These are phyloP conservation scores for Megaustenia siamemsis DNA, from an alignment of 2,888 invertebrate species.

Conservation along the genomic window DNA sequence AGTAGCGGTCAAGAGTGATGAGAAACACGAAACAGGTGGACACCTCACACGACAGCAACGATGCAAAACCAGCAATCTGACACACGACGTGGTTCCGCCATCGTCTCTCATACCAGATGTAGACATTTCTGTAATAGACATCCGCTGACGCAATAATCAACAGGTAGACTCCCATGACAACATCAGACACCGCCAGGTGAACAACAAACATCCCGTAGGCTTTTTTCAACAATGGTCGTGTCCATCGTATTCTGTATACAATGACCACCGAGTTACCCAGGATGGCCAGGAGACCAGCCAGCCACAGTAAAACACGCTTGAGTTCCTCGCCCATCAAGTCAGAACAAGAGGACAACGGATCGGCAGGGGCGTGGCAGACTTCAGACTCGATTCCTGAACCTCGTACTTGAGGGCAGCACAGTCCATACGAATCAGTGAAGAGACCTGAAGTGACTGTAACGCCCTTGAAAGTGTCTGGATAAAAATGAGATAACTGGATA, in stretches of 20 bases:
- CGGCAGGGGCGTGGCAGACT: conserved; percentile 11
- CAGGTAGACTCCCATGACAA: conserved; percentile 26
- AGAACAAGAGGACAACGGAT: conserved; percentile 17
- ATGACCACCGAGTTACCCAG: conserved; percentile 7
- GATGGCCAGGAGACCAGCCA: background rate
- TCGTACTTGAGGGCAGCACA: conserved; percentile 32
- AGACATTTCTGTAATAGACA: background rate
- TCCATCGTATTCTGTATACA: conserved; percentile 18
- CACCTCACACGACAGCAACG: background rate
- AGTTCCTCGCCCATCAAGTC: conserved; percentile 11
- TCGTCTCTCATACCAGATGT: conserved; percentile 9
- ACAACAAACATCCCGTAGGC: conserved; percentile 36
- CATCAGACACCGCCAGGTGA: conserved; percentile 24
- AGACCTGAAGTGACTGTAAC: background rate
- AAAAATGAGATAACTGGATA: background rate
- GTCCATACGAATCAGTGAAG: conserved; percentile 11
- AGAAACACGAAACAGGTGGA: conserved; percentile 22
- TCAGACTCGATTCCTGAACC: conserved; percentile 12
- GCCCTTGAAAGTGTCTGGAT: conserved; percentile 20
- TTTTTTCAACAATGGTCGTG: background rate
- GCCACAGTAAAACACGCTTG: conserved; percentile 24
- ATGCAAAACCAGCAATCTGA: conserved; percentile 1
- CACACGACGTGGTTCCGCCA: background rate
- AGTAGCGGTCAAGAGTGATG: conserved; percentile 31
- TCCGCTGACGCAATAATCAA: conserved; percentile 25